Percentiles rank a stretch among this genome's conserved stretches.
phyloP scores from a whole-genome alignment of 2,113 vertebrate genomes.

The Phaetusa simplex region DNA sequence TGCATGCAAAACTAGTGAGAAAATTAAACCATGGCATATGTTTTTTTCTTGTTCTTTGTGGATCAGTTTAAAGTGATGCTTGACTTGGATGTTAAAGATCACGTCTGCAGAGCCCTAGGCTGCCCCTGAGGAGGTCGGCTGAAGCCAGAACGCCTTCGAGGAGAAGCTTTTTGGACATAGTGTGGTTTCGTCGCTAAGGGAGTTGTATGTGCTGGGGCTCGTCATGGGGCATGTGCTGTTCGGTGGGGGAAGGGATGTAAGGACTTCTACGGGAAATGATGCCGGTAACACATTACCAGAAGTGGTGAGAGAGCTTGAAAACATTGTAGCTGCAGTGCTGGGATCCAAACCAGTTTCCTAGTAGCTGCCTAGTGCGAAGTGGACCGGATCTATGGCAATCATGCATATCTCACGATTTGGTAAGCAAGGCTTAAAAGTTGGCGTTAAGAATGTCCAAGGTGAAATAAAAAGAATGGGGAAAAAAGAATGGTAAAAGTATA shows the following conservation, averaged over 20 bases:
- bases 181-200: not conserved
- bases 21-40: not conserved
- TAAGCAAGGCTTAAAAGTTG: not conserved
- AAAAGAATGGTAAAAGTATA: not conserved
- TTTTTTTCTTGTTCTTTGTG: not conserved
- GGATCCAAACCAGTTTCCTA: not conserved
- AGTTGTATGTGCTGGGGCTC: not conserved
- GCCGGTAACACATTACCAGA: not conserved
- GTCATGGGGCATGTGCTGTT: not conserved
- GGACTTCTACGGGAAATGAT: not conserved
- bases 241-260: not conserved
- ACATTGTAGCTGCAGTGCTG: not conserved
- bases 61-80: not conserved
- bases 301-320: not conserved
- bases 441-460: not conserved
- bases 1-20: not conserved
- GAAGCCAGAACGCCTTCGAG: not conserved
- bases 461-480: not conserved
- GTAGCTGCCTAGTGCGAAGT: not conserved
- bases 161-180: not conserved
- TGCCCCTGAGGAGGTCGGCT: not conserved
- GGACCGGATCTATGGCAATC: not conserved
- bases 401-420: rapidly evolving
- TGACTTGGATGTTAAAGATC: not conserved
- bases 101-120: not conserved